These are phyloP conservation scores for Lepidonotus clava DNA, from an alignment of 2,888 invertebrate species.

Conservation along the genomic window DNA sequence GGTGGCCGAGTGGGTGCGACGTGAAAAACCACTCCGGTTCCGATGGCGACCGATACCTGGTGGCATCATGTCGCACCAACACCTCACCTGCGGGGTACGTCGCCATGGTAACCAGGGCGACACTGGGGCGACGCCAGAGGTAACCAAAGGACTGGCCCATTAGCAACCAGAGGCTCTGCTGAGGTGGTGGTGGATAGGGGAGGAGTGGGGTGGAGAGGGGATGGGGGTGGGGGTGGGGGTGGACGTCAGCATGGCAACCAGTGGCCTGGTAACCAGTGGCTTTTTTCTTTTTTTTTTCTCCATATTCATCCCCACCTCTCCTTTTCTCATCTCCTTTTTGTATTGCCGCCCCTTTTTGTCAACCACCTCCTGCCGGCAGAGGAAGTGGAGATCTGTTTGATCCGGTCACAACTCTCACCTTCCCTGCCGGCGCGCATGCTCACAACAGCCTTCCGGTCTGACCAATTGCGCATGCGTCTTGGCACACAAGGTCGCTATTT, in stretches of 20 bases:
- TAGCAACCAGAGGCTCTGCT: conserved; percentile 3
- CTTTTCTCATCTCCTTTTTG: not conserved
- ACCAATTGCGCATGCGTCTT: conserved; percentile 28
- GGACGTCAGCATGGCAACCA: not conserved
- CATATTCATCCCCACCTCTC: not conserved
- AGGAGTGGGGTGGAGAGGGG: not conserved
- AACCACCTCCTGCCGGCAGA: not conserved
- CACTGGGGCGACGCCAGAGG: not conserved
- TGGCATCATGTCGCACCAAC: not conserved
- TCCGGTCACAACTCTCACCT: conserved; percentile 15
- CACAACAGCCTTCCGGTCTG: not conserved
- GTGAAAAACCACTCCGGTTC: too few species aligned
- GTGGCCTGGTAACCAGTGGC: not conserved
- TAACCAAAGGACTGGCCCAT: not conserved
- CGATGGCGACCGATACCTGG: too few species aligned
- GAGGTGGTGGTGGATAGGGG: not conserved
- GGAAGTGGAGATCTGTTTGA: conserved; percentile 23
- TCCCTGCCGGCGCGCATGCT: not conserved
- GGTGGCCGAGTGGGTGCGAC: too few species aligned
- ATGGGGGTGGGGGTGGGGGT: not conserved
- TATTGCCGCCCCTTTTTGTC: not conserved
- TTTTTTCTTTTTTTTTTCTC: not conserved
- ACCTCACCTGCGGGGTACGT: not conserved
- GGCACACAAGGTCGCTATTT: not conserved
- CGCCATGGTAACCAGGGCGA: conserved; percentile 10